These are phyloP conservation scores for Phaethon lepturus DNA, from an alignment of 2,113 vertebrate genomes.

Conservation along the genomic window DNA sequence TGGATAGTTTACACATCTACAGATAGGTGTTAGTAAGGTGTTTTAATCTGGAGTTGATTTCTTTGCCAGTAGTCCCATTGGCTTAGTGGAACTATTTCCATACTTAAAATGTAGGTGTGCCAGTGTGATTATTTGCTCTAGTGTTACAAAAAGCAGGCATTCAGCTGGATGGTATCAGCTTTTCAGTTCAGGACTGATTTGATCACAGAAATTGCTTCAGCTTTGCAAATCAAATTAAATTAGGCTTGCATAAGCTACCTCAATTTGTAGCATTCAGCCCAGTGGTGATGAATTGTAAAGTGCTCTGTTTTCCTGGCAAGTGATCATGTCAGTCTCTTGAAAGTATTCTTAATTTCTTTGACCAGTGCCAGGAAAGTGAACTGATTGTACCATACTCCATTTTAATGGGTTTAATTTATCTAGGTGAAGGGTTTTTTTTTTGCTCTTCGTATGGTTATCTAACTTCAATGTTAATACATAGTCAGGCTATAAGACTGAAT, in stretches of 20 bases:
- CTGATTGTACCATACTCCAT: background rate
- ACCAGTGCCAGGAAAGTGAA: background rate
- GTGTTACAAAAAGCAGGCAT: background rate
- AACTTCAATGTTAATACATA: background rate
- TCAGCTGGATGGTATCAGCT: background rate
- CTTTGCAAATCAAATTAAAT: slow-evolving; percentile 15
- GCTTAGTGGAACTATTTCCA: background rate
- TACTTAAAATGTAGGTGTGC: background rate
- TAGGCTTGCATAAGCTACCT: background rate
- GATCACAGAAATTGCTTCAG: background rate
- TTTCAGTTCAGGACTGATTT: background rate
- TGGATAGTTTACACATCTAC: background rate
- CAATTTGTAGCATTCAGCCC: background rate
- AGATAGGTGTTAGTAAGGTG: background rate
- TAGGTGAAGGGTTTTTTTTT: background rate
- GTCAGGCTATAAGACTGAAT: background rate
- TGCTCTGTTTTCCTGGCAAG: background rate
- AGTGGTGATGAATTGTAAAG: background rate
- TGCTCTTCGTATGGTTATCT: background rate
- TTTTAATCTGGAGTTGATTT: background rate
- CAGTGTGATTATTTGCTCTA: background rate
- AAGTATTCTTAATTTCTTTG: background rate
- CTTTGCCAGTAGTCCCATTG: background rate
- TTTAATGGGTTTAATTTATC: background rate
- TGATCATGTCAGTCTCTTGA: background rate